A percentile compares a stretch with the other conserved stretches of the same genome.
These are phyloP conservation scores for Alectura lathami DNA, from an alignment of 2,113 vertebrate species.

Conservation along the genomic window DNA sequence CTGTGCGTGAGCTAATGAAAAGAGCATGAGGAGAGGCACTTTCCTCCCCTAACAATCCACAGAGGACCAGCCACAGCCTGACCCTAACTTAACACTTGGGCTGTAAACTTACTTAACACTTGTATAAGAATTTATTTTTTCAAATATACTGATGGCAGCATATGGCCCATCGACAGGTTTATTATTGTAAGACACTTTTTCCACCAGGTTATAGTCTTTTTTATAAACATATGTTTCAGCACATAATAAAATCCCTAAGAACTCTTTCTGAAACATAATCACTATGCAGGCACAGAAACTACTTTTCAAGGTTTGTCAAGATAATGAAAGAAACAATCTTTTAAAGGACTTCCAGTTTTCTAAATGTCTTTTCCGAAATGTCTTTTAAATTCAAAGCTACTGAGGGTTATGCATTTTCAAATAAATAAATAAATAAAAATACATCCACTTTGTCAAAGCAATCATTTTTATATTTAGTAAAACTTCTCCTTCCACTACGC, in stretches of 20 bases:
- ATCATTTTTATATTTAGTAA: constrained; percentile 59
- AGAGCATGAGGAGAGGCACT: background rate
- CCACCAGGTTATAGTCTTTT: constrained; percentile 54
- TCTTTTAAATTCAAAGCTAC: constrained; percentile 38
- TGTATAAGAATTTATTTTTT: constrained; percentile 43
- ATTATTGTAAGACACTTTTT: constrained; percentile 68
- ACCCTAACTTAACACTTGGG: constrained; percentile 50
- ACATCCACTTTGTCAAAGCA: constrained; percentile 47
- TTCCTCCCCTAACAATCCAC: background rate
- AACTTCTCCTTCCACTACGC: constrained; percentile 22
- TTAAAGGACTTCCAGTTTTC: constrained; percentile 28
- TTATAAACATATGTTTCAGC: constrained; percentile 56
- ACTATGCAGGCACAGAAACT: constrained; percentile 19
- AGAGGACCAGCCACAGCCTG: constrained; percentile 20
- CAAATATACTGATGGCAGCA: constrained; percentile 43
- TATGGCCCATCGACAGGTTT: constrained; percentile 65
- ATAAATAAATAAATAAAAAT: background rate
- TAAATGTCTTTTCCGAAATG: constrained; percentile 33
- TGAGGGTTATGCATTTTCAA: background rate
- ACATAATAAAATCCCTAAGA: constrained; percentile 48
- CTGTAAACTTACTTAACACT: constrained; percentile 63
- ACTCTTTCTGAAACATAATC: constrained; percentile 54
- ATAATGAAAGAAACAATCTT: constrained; percentile 62
- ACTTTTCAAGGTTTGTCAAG: constrained; percentile 64
- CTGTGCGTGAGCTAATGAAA: background rate